A percentile compares a stretch with the other conserved stretches of the same genome.
Conservation (phyloP, 2,797 vertebrate species). For the Diglossa cyanea region DNA sequence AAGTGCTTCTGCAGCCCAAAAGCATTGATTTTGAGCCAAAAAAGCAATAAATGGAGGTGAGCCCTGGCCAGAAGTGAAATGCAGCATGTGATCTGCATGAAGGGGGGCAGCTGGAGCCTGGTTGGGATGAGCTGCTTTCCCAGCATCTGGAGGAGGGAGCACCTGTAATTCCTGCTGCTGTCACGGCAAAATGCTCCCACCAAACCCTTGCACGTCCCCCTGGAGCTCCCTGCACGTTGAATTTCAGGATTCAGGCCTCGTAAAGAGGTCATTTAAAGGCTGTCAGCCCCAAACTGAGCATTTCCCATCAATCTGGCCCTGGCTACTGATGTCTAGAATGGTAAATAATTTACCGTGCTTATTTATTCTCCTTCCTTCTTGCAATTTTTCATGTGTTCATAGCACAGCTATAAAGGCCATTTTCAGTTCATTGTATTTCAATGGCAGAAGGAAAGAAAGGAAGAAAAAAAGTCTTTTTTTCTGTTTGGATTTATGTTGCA, state of each 20-base stretch:
- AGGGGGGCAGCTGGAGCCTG: conserved; percentile 8
- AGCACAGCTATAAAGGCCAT: not conserved
- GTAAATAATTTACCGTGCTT: conserved; percentile 36
- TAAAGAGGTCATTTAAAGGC: conserved; percentile 23
- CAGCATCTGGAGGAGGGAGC: conserved; percentile 32
- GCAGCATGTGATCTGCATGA: not conserved
- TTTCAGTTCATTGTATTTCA: conserved; percentile 11
- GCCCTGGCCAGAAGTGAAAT: conserved; percentile 44
- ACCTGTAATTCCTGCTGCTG: conserved; percentile 54
- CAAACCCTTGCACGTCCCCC: not conserved
- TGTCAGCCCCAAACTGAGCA: conserved; percentile 32
- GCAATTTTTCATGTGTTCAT: not conserved
- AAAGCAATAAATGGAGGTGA: conserved; percentile 31
- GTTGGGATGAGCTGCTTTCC: not conserved
- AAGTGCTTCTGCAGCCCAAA: conserved; percentile 31
- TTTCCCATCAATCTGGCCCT: conserved; percentile 9
- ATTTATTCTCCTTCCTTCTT: conserved; percentile 10
- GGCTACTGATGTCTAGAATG: conserved; percentile 4
- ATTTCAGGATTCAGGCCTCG: not conserved
- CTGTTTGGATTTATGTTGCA: conserved; percentile 34
- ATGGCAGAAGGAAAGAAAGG: not conserved
- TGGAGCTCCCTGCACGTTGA: not conserved
- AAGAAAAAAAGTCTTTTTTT: not conserved
- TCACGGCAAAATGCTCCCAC: not conserved
- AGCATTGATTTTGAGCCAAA: not conserved